Percentiles rank a stretch among this genome's conserved stretches.
These are phyloP conservation scores for Amphiprion percula DNA, from an alignment of 2,113 vertebrate species.

Conservation along the genomic window DNA sequence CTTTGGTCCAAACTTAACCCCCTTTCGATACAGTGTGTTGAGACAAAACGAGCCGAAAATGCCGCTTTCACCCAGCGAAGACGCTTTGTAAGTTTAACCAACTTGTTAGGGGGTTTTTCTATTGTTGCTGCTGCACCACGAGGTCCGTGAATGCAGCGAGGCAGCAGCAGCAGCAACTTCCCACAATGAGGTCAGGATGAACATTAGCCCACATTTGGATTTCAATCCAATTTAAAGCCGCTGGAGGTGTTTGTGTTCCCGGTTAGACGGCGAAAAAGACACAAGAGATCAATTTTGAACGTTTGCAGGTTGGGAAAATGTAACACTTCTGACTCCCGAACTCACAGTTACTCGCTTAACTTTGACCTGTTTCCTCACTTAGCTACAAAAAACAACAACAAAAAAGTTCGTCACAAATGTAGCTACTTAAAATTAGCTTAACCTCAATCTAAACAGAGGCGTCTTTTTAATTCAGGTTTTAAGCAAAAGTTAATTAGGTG, in stretches of 20 bases:
- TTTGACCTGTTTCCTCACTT: not conserved
- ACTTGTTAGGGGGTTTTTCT: slow-evolving; percentile 74
- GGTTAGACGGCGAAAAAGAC: not conserved
- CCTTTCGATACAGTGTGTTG: not conserved
- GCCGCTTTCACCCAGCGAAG: not conserved
- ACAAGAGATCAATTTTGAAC: not conserved
- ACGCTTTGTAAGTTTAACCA: slow-evolving; percentile 41
- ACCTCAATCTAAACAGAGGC: not conserved
- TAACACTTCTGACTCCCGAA: slow-evolving; percentile 6
- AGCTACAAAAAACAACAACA: not conserved
- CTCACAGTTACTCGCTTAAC: slow-evolving; percentile 22
- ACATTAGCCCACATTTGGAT: slow-evolving; percentile 60
- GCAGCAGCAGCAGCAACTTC: slow-evolving; percentile 70
- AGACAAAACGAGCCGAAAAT: not conserved
- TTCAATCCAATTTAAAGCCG: slow-evolving; percentile 3
- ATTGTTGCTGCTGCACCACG: slow-evolving; percentile 84
- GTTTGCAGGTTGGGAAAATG: not conserved
- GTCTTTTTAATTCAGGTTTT: not conserved
- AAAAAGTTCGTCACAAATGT: slow-evolving; percentile 30
- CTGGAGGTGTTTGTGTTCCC: not conserved
- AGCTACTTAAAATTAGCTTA: not conserved
- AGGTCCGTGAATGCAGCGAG: slow-evolving; percentile 81
- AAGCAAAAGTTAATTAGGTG: slow-evolving; percentile 21
- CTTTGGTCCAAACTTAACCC: not conserved
- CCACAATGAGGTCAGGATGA: slow-evolving; percentile 81